Percentiles rank a stretch among this genome's conserved stretches.
These are phyloP conservation scores for Himalopsyche japonica DNA, from an alignment of 2,888 invertebrate species.

Conservation along the genomic window DNA sequence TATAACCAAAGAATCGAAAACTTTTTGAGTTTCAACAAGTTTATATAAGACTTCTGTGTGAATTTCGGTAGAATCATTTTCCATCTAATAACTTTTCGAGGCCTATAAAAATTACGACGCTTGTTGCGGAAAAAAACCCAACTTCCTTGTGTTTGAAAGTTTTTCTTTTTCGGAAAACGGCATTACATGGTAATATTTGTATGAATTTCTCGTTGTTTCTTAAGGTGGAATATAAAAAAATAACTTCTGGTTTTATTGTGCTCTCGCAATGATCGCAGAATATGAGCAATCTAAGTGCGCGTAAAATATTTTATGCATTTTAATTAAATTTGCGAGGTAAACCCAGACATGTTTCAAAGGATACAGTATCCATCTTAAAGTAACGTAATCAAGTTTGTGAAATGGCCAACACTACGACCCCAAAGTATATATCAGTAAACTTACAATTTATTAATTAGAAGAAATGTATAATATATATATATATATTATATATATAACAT, in stretches of 20 bases:
- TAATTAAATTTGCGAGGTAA: neutral
- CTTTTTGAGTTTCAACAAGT: neutral
- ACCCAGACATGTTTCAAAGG: neutral
- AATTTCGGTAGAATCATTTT: neutral
- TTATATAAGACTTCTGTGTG: neutral
- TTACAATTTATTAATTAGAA: too few species aligned
- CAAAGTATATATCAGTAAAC: too few species aligned
- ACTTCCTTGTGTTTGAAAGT: neutral
- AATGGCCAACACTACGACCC: neutral
- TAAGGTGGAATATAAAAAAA: neutral
- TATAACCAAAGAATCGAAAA: neutral
- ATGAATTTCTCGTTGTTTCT: neutral
- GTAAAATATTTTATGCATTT: neutral
- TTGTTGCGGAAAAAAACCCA: neutral
- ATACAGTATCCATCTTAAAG: too few species aligned
- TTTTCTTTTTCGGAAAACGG: neutral
- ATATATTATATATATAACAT: too few species aligned
- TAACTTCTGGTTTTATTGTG: neutral
- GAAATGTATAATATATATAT: too few species aligned
- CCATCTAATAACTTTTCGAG: neutral
- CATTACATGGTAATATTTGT: neutral
- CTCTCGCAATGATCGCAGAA: neutral
- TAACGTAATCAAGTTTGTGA: neutral
- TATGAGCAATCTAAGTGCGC: neutral
- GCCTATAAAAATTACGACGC: neutral